These are phyloP conservation scores for Rhagoletis pomonella DNA, from an alignment of 1,140 invertebrate genomes.

Conservation along the genomic window DNA sequence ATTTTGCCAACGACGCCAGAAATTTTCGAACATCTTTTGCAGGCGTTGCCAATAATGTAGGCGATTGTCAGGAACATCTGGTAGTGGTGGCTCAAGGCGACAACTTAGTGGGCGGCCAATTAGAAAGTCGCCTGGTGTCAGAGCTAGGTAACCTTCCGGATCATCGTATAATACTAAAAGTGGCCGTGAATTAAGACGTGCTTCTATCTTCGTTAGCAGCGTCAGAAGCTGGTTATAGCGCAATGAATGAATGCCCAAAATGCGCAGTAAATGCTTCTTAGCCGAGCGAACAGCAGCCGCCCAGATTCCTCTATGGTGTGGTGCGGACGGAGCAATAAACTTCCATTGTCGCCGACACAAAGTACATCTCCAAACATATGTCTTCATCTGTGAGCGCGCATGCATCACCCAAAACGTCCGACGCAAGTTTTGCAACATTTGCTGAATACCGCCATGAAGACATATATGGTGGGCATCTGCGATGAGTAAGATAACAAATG, in stretches of 20 bases:
- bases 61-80: too few species aligned
- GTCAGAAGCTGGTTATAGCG: background rate
- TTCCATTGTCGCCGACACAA: background rate
- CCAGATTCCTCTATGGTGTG: background rate
- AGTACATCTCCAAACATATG: background rate
- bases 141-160: too few species aligned
- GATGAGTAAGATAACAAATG: background rate
- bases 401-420: background rate
- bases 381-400: background rate
- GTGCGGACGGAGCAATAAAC: background rate
- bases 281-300: background rate
- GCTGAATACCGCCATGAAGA: background rate
- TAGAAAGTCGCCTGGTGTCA: too few species aligned
- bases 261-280: background rate
- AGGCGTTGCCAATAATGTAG: too few species aligned
- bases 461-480: background rate
- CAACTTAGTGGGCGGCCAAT: too few species aligned
- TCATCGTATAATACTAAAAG: background rate
- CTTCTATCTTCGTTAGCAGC: background rate
- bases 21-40: too few species aligned
- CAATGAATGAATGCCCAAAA: background rate
- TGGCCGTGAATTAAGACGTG: background rate
- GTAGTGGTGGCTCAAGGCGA: too few species aligned
- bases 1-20: constrained; percentile 1
- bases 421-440: background rate